A percentile compares a stretch with the other conserved stretches of the same genome.
These are phyloP conservation scores for Columbina picui DNA, from an alignment of 2,113 vertebrate species.

Conservation along the genomic window DNA sequence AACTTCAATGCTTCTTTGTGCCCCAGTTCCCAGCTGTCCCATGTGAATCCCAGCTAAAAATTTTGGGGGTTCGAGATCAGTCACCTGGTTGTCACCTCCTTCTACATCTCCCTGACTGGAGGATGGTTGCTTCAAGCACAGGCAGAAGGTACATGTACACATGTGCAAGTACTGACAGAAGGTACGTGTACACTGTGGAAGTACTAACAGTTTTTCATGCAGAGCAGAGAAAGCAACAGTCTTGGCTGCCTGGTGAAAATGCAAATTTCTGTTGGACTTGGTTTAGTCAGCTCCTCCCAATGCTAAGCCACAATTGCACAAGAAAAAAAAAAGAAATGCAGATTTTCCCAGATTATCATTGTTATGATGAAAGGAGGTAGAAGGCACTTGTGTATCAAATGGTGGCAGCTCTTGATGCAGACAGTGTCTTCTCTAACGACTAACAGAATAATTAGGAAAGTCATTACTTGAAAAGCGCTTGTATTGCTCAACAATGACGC, in stretches of 20 bases:
- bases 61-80: not conserved
- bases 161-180: not conserved
- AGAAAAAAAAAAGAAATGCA: not conserved
- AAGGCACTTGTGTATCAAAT: not conserved
- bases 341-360: not conserved
- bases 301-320: not conserved
- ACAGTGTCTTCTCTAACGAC: not conserved
- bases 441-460: not conserved
- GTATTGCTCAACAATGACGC: fast-evolving
- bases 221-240: not conserved
- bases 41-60: not conserved
- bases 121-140: not conserved
- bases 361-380: not conserved
- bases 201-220: not conserved
- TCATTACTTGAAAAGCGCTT: not conserved
- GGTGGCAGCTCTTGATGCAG: not conserved
- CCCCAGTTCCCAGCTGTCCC: not conserved
- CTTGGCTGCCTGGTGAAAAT: not conserved
- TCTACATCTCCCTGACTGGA: not conserved
- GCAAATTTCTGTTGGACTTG: not conserved
- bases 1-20: not conserved
- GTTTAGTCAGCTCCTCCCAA: not conserved
- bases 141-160: not conserved
- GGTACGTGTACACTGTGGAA: no score
- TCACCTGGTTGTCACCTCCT: not conserved